Conservation (phyloP, 2,797 vertebrate species). For the Hippoglossus hippoglossus region DNA sequence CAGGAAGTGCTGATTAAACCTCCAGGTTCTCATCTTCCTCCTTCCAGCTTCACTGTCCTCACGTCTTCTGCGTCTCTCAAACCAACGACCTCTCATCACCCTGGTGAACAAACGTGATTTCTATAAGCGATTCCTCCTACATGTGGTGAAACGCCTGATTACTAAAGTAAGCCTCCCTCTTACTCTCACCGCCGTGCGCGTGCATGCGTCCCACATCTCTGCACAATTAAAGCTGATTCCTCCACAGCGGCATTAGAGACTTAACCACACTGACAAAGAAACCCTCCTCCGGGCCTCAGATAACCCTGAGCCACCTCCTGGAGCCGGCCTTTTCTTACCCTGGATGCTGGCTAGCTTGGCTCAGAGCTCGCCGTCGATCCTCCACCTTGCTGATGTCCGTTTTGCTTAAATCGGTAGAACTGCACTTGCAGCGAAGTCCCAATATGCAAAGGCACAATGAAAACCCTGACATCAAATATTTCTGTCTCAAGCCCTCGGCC, state of each 20-base stretch:
- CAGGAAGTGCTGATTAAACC: no score
- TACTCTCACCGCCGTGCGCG: background rate
- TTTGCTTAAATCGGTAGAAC: constrained; percentile 82
- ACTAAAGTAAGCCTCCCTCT: constrained; percentile 33
- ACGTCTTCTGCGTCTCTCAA: background rate
- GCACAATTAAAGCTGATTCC: constrained; percentile 75
- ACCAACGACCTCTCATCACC: no score
- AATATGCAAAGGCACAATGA: constrained; percentile 84
- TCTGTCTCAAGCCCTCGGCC: constrained; percentile 79
- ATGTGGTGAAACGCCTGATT: constrained; percentile 31
- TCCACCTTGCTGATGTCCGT: constrained; percentile 83
- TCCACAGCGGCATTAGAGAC: constrained; percentile 69
- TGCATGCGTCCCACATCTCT: constrained; percentile 22
- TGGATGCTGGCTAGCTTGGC: constrained; percentile 38
- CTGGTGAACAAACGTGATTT: no score
- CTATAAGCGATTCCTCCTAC: background rate
- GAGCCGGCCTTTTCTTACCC: constrained; percentile 38
- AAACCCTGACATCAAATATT: constrained; percentile 85
- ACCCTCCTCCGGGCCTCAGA: constrained; percentile 57
- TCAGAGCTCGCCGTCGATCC: constrained; percentile 62
- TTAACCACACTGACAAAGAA: constrained; percentile 52
- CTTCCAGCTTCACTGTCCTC: background rate
- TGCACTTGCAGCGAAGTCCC: constrained; percentile 84
- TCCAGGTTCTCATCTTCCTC: background rate
- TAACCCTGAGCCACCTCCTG: constrained; percentile 74